Conservation (phyloP, 2,888 invertebrate species). For the Erebia epiphron region DNA sequence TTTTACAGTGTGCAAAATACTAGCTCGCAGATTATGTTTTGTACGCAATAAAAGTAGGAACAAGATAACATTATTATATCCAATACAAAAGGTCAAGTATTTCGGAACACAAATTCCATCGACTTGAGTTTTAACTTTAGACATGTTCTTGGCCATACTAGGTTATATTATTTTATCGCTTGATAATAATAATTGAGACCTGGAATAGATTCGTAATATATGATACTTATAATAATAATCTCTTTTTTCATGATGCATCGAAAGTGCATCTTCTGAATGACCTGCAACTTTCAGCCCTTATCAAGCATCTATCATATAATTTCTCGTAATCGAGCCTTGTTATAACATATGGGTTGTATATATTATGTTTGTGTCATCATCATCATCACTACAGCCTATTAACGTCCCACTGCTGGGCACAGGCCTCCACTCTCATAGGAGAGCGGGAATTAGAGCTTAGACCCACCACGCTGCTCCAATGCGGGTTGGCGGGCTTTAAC, state of each 20-base stretch:
- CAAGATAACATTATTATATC: slow-evolving; percentile 18
- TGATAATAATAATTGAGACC: neutral
- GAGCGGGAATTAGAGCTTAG: no score
- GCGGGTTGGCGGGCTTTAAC: no score
- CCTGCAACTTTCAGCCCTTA: no score
- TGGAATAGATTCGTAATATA: neutral
- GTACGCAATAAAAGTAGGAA: slow-evolving; percentile 14
- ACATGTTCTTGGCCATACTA: slow-evolving; percentile 13
- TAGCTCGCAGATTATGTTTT: slow-evolving; percentile 15
- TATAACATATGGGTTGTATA: no score
- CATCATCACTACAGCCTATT: no score
- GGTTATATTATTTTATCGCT: neutral
- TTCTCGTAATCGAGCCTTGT: no score
- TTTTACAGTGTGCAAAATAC: neutral
- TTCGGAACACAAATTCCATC: slow-evolving; percentile 22
- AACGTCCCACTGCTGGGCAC: no score
- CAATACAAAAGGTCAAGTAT: slow-evolving; percentile 22
- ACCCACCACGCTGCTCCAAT: no score
- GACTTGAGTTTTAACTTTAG: slow-evolving; percentile 16
- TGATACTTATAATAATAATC: neutral
- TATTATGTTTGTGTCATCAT: no score
- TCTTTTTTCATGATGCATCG: neutral
- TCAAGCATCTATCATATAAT: no score
- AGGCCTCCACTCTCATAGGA: no score
- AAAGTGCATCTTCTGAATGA: no score